These are phyloP conservation scores for Clinocottus analis DNA, from an alignment of 2,113 vertebrate species.

Conservation along the genomic window DNA sequence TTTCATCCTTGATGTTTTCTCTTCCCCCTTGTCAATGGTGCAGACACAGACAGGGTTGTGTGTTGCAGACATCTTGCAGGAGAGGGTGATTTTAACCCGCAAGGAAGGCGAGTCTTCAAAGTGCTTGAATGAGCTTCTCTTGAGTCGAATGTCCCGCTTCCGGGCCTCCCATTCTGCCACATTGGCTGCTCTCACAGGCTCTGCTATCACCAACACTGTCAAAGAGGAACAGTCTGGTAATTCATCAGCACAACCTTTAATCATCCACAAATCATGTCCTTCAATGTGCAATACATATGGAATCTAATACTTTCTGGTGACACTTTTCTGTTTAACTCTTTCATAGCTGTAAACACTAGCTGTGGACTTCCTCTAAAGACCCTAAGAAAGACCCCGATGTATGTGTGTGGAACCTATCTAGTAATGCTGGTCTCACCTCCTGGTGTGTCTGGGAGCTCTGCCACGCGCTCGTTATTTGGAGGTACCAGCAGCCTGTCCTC, in stretches of 20 bases:
- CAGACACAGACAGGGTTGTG: slow-evolving; percentile 91
- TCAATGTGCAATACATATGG: background rate
- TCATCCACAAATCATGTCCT: background rate
- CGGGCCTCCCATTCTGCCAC: slow-evolving; percentile 96
- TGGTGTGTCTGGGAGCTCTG: slow-evolving; percentile 95
- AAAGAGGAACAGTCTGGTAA: slow-evolving; percentile 98
- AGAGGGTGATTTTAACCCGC: slow-evolving; percentile 93
- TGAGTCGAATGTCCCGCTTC: slow-evolving; percentile 96
- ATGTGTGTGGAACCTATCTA: slow-evolving; percentile 94
- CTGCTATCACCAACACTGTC: slow-evolving; percentile 96
- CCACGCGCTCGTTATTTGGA: slow-evolving; percentile 96
- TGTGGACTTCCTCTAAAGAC: slow-evolving; percentile 96
- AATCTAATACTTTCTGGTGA: background rate
- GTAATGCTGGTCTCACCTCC: slow-evolving; percentile 97
- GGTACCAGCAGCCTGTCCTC: slow-evolving; percentile 95
- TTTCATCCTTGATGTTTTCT: slow-evolving; percentile 16
- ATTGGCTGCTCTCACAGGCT: slow-evolving; percentile 95
- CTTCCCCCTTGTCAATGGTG: background rate
- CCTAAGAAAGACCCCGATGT: slow-evolving; percentile 94
- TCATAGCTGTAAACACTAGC: slow-evolving; percentile 92
- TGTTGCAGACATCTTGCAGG: slow-evolving; percentile 90
- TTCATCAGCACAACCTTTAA: slow-evolving; percentile 6
- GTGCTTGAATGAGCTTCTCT: slow-evolving; percentile 98
- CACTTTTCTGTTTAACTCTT: background rate
- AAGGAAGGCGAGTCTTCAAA: slow-evolving; percentile 99